Base-by-base conservation (phyloP, 2,113 vertebrate species). In the Gymnobelideus leadbeateri region DNA sequence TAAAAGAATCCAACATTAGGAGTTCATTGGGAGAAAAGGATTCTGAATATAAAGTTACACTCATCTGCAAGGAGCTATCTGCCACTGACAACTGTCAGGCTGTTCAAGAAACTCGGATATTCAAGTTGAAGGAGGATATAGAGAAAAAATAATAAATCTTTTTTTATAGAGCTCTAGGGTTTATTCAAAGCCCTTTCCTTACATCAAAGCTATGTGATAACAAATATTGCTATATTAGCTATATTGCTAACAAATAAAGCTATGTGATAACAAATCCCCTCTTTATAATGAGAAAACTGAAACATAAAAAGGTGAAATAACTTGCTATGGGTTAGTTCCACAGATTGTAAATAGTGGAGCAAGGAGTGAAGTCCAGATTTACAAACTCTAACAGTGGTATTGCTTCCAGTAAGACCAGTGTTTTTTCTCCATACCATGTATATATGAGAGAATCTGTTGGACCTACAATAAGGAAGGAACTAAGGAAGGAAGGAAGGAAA, bases 401-500 rank as follows among this genome's bases (percentile, higher is more conserved):
- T n/a, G 3, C n/a, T 77, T 77, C 37, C 37, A 68, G 57, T 68
- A 37, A 68, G 57, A 68, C 12, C 16, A 21, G 31, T 68, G 61
- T 68, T 68, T 3, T n/a, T 43, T 51, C n/a, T 37, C 37, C 31
- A n/a, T n/a, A n/a, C 37, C 37, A 77, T 19, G 61, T n/a, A n/a
- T 77, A n/a, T n/a, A 37, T n/a, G 16, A n/a, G 37, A 77, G 14
- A 77, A 37, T 77, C 61, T 77, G 37, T 19, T 16, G 14, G 61
- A 14, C 98, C 97, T 51, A 98, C 61, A 77, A n/a, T n/a, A 61
- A 14, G 28, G 31, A 61, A 0, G 8, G 11, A 31, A 31, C 2
- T 14, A 61, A 31, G 57, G 31, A 61, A 31, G 28, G 16, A 19
- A 14, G 3, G 16, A 52, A 19, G 37, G n/a, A 16, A 1, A 6